Percentiles rank a stretch among this genome's conserved stretches.
Conservation (phyloP, 2,888 invertebrate genomes). For the Eudasyphora cyanicolor region DNA sequence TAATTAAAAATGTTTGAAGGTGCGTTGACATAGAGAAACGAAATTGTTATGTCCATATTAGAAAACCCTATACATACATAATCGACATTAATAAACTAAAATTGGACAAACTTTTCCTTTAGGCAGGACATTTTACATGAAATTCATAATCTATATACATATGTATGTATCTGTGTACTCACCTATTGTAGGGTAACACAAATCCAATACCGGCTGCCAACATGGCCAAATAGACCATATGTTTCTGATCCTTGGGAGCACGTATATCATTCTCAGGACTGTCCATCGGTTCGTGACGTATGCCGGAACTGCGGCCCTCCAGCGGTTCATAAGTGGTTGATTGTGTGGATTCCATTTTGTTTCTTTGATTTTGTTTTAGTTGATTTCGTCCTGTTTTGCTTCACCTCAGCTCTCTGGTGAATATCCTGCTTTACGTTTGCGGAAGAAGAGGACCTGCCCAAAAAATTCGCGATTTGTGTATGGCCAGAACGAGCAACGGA, state of each 20-base stretch:
- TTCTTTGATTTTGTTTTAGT: conserved; percentile 7
- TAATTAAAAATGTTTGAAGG: too few relatives aligned
- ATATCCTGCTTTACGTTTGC: neutral
- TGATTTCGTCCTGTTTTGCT: neutral
- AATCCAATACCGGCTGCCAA: conserved; percentile 94
- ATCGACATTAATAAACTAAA: too few relatives aligned
- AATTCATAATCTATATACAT: neutral
- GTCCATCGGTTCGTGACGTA: conserved; percentile 76
- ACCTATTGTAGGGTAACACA: conserved; percentile 95
- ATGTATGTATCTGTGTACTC: conserved; percentile 65
- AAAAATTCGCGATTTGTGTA: neutral
- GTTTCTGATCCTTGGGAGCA: conserved; percentile 79
- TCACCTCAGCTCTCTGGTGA: neutral
- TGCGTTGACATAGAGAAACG: too few relatives aligned
- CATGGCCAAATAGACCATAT: conserved; percentile 80
- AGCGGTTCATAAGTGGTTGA: conserved; percentile 79
- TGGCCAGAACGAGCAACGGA: neutral
- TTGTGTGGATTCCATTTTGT: conserved; percentile 75
- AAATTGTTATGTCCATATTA: too few relatives aligned
- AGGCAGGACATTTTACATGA: neutral
- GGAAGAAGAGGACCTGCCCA: neutral
- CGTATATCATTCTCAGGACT: conserved; percentile 79
- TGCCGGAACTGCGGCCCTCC: conserved; percentile 73
- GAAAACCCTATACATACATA: too few relatives aligned
- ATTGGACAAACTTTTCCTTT: too few relatives aligned